Evolutionary conservation across 2,797 vertebrate genomes (phyloP).

Genomic region (Xiphorhynchus erythropygius): DNA sequence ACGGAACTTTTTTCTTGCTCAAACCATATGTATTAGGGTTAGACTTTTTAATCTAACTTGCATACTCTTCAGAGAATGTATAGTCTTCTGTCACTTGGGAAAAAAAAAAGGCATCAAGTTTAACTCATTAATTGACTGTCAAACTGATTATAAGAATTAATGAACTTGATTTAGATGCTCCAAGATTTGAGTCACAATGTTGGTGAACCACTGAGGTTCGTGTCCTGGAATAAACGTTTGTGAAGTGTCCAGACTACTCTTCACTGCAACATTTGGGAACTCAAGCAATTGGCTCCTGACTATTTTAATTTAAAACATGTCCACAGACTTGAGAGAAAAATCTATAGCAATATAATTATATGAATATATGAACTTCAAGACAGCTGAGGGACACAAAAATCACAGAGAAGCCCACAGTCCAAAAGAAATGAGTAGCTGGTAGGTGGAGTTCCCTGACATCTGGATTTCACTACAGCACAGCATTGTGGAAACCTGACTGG

Average conservation of each 20-base stretch:
- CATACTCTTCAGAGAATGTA: not conserved
- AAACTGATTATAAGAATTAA: not conserved
- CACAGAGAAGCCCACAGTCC: not conserved
- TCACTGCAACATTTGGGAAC: not conserved
- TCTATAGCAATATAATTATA: not conserved
- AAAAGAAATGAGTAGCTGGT: not conserved
- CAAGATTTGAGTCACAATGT: not conserved
- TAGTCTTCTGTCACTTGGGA: not conserved
- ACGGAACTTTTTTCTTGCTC: not conserved
- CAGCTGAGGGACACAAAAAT: conserved; percentile 17
- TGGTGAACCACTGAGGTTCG: not conserved
- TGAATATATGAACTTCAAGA: conserved; percentile 10
- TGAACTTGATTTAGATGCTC: not conserved
- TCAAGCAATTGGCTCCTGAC: not conserved
- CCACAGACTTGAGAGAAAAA: not conserved
- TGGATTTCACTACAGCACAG: conserved; percentile 6
- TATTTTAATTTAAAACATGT: conserved; percentile 50
- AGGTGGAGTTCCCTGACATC: conserved; percentile 22
- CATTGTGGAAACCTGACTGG: not conserved
- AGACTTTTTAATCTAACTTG: not conserved
- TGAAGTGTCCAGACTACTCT: not conserved
- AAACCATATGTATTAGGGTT: not conserved
- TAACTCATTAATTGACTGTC: not conserved
- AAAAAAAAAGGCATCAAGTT: not conserved
- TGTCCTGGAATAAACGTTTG: not conserved